A percentile compares a stretch with the other conserved stretches of the same genome.
These are phyloP conservation scores for Prunella strophiata DNA, from an alignment of 2,797 vertebrate species.

Conservation along the genomic window DNA sequence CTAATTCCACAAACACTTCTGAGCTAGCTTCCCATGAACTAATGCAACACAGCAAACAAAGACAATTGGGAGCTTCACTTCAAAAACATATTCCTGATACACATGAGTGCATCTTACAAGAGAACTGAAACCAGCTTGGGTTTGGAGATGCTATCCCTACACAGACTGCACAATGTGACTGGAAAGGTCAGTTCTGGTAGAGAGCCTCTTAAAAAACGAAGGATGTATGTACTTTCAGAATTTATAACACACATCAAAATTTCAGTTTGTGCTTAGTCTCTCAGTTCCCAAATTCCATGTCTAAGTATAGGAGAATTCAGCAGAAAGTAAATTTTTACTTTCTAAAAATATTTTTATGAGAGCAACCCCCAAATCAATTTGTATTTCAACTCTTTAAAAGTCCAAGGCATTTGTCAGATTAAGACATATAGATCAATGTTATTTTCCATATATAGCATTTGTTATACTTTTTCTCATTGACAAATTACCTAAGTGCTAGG, in stretches of 20 bases:
- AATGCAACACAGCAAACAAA: neutral
- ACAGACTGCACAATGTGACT: neutral
- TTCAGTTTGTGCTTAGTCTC: neutral
- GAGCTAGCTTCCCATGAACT: neutral
- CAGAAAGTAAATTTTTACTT: neutral
- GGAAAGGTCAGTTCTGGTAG: neutral
- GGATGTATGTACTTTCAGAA: neutral
- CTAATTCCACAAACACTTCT: neutral
- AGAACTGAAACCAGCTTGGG: neutral
- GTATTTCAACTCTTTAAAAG: neutral
- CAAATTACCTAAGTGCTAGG: neutral
- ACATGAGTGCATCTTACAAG: neutral
- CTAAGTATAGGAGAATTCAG: neutral
- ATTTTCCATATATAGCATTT: neutral
- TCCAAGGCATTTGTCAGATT: neutral
- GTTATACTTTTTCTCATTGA: neutral
- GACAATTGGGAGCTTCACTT: neutral
- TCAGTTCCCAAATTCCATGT: neutral
- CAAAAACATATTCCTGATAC: neutral
- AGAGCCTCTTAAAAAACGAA: neutral
- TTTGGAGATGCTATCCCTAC: neutral
- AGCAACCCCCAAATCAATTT: neutral
- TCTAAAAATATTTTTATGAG: neutral
- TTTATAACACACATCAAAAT: neutral
- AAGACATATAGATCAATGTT: neutral